phyloP scores from a whole-genome alignment of 2,888 invertebrate genomes.

The Apotomis betuletana region DNA sequence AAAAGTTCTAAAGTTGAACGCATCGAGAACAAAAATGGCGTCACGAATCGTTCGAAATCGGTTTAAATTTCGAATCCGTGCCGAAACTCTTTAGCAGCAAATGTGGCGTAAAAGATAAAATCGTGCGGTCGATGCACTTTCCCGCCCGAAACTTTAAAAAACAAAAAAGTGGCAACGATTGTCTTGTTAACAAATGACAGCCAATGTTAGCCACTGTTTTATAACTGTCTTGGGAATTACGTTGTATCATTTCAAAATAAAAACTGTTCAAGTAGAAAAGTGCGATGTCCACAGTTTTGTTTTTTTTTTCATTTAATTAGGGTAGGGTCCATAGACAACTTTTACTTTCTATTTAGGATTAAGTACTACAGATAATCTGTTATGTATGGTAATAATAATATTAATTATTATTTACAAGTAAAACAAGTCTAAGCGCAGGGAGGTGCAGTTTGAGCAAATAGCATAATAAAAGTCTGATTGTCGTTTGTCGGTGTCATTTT shows the following conservation, averaged over 20 bases:
- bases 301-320: constrained; percentile 3
- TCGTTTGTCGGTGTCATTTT: constrained; percentile 35
- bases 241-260: constrained; percentile 12
- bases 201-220: constrained; percentile 29
- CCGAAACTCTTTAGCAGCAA: constrained; percentile 68
- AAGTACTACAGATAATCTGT: no score
- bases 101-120: constrained; percentile 71
- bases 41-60: constrained; percentile 65
- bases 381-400: neutral
- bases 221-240: constrained; percentile 29
- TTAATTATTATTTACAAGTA: neutral
- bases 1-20: constrained; percentile 48
- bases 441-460: constrained; percentile 10
- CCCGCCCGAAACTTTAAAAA: constrained; percentile 32
- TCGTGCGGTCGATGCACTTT: constrained; percentile 71
- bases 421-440: neutral
- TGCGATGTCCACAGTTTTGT: neutral
- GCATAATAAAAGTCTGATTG: constrained; percentile 26
- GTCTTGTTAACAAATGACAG: constrained; percentile 40
- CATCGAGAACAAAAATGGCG: constrained; percentile 56
- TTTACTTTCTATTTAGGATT: no score
- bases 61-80: constrained; percentile 70
- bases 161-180: constrained; percentile 36
- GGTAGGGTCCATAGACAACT: neutral
- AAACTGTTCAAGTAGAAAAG: neutral